Conservation (phyloP, 2,113 vertebrate species). For the Melanostigma gelatinosum region DNA sequence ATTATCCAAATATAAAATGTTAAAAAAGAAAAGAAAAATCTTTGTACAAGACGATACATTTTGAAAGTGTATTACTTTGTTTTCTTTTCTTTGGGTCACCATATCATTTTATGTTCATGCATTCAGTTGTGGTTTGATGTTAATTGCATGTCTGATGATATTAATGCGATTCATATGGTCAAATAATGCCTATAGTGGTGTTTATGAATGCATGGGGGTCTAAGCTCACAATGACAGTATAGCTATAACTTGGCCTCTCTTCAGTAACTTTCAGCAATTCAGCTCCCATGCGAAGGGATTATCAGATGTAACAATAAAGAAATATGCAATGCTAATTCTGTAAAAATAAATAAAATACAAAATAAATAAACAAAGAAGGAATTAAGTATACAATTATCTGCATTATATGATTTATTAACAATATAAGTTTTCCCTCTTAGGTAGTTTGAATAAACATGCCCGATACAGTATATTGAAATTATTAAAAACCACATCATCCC, state of each 20-base stretch:
- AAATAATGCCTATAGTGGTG: background rate
- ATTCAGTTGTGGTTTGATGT: background rate
- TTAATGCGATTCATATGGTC: background rate
- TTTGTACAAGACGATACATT: background rate
- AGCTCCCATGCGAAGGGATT: background rate
- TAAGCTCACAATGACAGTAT: background rate
- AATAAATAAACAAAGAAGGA: too few relatives aligned
- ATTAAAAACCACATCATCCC: background rate
- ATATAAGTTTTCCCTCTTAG: background rate
- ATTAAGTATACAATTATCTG: background rate
- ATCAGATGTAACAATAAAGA: background rate
- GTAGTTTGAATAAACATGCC: background rate
- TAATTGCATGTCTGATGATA: background rate
- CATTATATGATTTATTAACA: background rate
- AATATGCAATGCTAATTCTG: too few relatives aligned
- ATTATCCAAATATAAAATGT: too few relatives aligned
- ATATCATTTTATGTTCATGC: background rate
- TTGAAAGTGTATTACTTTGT: background rate
- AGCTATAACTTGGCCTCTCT: background rate
- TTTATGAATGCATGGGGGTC: background rate
- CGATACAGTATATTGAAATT: background rate
- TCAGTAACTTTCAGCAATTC: background rate
- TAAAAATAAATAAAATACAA: too few relatives aligned
- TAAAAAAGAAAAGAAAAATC: too few relatives aligned
- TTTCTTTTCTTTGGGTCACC: background rate